A percentile compares a stretch with the other conserved stretches of the same genome.
Conservation (phyloP, 2,113 vertebrate species). For the Gulo gulo region DNA sequence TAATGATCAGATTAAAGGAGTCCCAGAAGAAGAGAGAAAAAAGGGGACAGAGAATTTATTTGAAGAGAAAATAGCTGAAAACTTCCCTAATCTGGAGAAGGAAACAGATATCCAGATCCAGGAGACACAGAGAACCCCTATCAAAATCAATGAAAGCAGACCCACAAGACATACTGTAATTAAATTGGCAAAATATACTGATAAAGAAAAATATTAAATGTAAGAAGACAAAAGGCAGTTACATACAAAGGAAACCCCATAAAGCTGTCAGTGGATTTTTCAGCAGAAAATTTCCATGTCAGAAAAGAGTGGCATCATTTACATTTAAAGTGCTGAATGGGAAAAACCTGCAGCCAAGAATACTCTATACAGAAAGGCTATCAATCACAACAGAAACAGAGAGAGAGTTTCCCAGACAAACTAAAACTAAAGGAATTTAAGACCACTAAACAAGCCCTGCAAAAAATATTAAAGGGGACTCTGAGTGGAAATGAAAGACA, state of each 20-base stretch:
- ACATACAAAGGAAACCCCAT: background rate
- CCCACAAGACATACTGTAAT: background rate
- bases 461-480: background rate
- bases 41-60: background rate
- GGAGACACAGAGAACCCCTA: background rate
- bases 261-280: background rate
- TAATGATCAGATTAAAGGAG: background rate
- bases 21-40: background rate
- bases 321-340: background rate
- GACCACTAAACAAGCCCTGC: background rate
- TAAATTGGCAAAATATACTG: background rate
- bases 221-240: background rate
- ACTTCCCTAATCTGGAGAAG: background rate
- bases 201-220: background rate
- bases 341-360: background rate
- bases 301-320: background rate
- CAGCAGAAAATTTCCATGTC: background rate
- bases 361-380: background rate
- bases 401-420: background rate
- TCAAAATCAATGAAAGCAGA: background rate
- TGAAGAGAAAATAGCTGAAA: background rate
- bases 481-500: background rate
- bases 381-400: background rate
- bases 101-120: background rate
- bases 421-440: background rate